A percentile compares a stretch with the other conserved stretches of the same genome.
These are phyloP conservation scores for Iguana delicatissima DNA, from an alignment of 2,797 vertebrate genomes.

Conservation along the genomic window DNA sequence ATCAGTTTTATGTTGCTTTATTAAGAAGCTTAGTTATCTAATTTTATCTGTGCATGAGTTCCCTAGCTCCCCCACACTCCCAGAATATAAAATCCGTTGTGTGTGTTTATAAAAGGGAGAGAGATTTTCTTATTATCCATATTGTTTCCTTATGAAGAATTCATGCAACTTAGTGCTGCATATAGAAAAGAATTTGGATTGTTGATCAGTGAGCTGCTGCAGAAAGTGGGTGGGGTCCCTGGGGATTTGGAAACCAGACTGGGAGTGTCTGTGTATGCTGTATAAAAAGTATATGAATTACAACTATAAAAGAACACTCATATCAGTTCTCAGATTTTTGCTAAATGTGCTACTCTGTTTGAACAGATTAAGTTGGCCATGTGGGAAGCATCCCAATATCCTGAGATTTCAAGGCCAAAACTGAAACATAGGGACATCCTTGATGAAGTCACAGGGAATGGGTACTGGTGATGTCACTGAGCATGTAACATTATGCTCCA, in stretches of 20 bases:
- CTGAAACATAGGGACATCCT: too few species aligned
- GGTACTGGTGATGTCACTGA: too few species aligned
- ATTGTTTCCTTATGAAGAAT: background rate
- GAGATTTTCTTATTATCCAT: background rate
- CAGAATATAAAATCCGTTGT: background rate
- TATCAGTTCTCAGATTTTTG: background rate
- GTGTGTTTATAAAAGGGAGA: background rate
- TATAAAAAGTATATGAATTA: background rate
- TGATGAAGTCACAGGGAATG: too few species aligned
- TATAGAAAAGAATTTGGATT: too few species aligned
- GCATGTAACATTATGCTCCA: too few species aligned
- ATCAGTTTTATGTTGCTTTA: background rate
- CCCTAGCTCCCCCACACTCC: conserved; percentile 1
- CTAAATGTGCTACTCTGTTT: background rate
- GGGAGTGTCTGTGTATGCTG: too few species aligned
- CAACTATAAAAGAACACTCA: background rate
- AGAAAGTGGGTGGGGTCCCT: too few species aligned
- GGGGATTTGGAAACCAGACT: too few species aligned
- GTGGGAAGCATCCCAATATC: too few species aligned
- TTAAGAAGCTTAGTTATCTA: background rate
- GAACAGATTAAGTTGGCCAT: too few species aligned
- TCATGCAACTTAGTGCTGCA: conserved; percentile 30
- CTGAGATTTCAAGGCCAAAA: too few species aligned
- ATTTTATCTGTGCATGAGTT: conserved; percentile 12
- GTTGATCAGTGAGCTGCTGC: too few species aligned